A percentile compares a stretch with the other conserved stretches of the same genome.
These are phyloP conservation scores for Drosophila sturtevanti DNA, from an alignment of 1,140 invertebrate species.

Conservation along the genomic window DNA sequence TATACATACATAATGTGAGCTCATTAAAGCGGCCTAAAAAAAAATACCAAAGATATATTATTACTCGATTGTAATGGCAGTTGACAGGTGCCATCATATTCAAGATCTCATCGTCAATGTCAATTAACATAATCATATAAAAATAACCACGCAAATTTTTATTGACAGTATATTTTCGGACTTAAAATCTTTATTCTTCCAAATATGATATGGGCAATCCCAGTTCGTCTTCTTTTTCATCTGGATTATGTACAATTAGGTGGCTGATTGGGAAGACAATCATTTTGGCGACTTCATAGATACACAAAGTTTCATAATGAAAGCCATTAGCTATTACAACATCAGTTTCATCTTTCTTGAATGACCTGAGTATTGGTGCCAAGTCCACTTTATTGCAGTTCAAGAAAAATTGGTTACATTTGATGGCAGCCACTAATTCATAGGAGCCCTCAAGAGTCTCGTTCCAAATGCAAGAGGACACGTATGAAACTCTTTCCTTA, in stretches of 20 bases:
- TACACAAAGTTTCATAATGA: constrained; percentile 63
- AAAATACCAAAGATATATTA: constrained; percentile 43
- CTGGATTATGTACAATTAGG: background rate
- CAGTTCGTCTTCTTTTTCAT: background rate
- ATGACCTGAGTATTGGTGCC: background rate
- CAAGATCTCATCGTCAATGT: constrained; percentile 54
- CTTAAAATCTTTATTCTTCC: constrained; percentile 28
- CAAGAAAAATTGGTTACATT: constrained; percentile 39
- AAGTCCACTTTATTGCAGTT: constrained; percentile 59
- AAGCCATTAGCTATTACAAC: constrained; percentile 30
- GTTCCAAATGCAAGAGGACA: constrained; percentile 56
- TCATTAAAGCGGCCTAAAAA: constrained; percentile 42
- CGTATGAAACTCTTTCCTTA: constrained; percentile 33
- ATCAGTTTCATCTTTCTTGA: background rate
- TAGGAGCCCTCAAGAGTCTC: constrained; percentile 55
- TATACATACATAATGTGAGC: constrained; percentile 54
- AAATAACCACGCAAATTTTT: constrained; percentile 57
- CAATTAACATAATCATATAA: constrained; percentile 65
- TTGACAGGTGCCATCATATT: constrained; percentile 74
- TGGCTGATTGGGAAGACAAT: constrained; percentile 66
- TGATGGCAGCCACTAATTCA: constrained; percentile 51
- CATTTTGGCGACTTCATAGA: constrained; percentile 29
- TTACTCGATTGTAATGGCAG: constrained; percentile 45
- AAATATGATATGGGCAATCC: constrained; percentile 39
- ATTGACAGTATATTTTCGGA: constrained; percentile 46